Base-by-base conservation (phyloP, 2,113 vertebrate species). In the Amphiprion ocellaris region DNA sequence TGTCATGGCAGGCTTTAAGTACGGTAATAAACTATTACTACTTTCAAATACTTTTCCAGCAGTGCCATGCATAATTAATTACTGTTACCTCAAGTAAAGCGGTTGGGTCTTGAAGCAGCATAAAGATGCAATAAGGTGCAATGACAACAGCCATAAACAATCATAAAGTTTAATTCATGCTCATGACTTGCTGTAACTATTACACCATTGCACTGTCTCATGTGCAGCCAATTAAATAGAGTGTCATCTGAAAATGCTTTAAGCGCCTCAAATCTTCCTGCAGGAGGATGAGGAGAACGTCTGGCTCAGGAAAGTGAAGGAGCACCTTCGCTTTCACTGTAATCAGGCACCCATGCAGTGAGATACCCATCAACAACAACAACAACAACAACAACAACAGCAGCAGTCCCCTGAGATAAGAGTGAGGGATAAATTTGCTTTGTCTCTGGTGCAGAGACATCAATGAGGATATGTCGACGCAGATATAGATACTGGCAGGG, bases 361-460 rank as follows among this genome's bases (percentile, higher is more conserved):
- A 50, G 62, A 79, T 65, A 52, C 62, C 78, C 63, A 70, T 85
- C 77, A 83, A 62, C 69, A 75, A 30, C 59, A 69, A 41, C 54
- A 78, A 33, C 53, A 52, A 49, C 69, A 75, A 30, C 77, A 83
- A 62, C 69, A 75, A 30, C 59, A 69, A 41, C 54, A 78, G 41
- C 53, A 52, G 54, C 46, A 69, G 39, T 70, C 70, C 60, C 82
- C 24, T 44, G 79, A 73, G 66, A 78, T 33, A 16, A 56, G 17
- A 60, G 30, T 9, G 39, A 9, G 23, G n/a, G 37, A 23, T 11
- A 24, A 14, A 2, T 24, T 37, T 69, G 50, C 53, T 74, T 77
- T 77, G 61, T 86, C 62, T 79, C 68, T 44, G 65, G 26, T 41
- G 73, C 67, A 66, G 58, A 62, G 63, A 66, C 78, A 82, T 88